phyloP scores from a whole-genome alignment of 2,888 invertebrate species.

The Synergus gifuensis region DNA sequence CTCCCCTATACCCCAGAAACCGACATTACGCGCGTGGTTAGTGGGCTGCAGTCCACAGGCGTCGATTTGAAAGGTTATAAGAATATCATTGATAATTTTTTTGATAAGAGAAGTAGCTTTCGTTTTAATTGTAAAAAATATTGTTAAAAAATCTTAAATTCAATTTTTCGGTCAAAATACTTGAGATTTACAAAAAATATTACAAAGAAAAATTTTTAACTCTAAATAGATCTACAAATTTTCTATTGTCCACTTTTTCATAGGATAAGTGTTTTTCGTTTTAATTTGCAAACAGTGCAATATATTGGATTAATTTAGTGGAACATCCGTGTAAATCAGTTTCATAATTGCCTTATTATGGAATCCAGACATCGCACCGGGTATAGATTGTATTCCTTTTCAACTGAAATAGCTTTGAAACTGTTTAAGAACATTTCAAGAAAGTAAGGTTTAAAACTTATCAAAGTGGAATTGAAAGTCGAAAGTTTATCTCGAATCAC shows the following conservation, averaged over 20 bases:
- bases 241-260: too few relatives aligned
- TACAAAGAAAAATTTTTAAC: too few relatives aligned
- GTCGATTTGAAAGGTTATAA: constrained; percentile 44
- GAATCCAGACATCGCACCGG: not conserved
- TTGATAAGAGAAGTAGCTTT: too few relatives aligned
- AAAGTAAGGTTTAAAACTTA: constrained; percentile 26
- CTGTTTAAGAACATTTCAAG: not conserved
- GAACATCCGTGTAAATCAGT: not conserved
- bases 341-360: not conserved
- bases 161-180: too few relatives aligned
- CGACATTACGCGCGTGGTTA: constrained; percentile 58
- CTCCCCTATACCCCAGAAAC: constrained; percentile 47
- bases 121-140: too few relatives aligned
- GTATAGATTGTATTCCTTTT: not conserved
- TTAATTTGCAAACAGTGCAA: not conserved
- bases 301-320: not conserved
- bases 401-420: not conserved
- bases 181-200: too few relatives aligned
- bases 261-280: too few relatives aligned
- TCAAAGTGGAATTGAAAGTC: constrained; percentile 21
- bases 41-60: constrained; percentile 64
- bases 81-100: too few relatives aligned
- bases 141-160: too few relatives aligned
- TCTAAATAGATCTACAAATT: too few relatives aligned
- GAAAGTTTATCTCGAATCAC: constrained; percentile 26